A percentile compares a stretch with the other conserved stretches of the same genome.
Conservation (phyloP, 2,888 invertebrate genomes). For the Adelognathus sp. region DNA sequence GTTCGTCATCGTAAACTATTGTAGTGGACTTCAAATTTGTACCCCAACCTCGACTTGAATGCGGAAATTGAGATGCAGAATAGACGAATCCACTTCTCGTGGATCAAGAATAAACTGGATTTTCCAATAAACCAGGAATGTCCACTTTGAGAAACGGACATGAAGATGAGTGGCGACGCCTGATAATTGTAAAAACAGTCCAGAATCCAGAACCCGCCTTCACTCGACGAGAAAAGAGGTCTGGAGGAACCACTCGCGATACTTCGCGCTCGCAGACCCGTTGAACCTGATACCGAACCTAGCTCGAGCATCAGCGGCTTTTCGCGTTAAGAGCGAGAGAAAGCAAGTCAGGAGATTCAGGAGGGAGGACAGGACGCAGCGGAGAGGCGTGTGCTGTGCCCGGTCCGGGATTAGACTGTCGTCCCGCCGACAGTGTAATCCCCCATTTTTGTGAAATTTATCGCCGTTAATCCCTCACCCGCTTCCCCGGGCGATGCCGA, state of each 20-base stretch:
- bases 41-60: no score
- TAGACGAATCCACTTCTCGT: no score
- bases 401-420: conserved; percentile 80
- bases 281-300: conserved; percentile 50
- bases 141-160: conserved; percentile 12
- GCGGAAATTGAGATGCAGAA: no score
- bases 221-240: conserved; percentile 10
- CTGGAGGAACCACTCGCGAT: conserved; percentile 31
- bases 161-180: neutral
- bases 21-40: no score
- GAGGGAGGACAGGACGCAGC: conserved; percentile 55
- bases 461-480: conserved; percentile 80
- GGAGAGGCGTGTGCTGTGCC: conserved; percentile 65
- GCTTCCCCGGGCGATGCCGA: conserved; percentile 66
- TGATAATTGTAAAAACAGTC: conserved; percentile 78
- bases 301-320: conserved; percentile 42
- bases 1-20: no score
- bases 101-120: no score
- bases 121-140: no score
- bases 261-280: conserved; percentile 33
- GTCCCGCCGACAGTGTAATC: conserved; percentile 80
- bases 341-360: conserved; percentile 4
- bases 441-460: conserved; percentile 81
- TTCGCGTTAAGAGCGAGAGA: conserved; percentile 36
- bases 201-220: conserved; percentile 31